Percentiles rank a stretch among this genome's conserved stretches.
Evolutionary conservation across 2,888 invertebrate species (phyloP).

Genomic region (Caenorhabditis auriculariae): DNA sequence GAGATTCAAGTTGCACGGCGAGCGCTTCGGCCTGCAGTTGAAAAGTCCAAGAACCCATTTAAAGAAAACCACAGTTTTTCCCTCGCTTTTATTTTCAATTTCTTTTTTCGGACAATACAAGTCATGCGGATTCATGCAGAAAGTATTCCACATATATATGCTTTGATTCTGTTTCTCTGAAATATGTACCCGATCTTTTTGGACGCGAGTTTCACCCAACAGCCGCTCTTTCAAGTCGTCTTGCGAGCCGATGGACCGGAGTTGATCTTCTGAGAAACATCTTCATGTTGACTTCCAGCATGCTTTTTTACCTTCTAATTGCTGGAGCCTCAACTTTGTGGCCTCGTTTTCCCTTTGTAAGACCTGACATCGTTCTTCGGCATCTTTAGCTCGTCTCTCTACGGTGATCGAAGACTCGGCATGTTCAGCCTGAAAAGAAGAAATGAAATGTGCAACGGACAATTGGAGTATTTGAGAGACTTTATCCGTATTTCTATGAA

Average conservation of each 20-base stretch:
- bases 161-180: no score
- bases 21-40: no score
- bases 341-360: conserved; percentile 23
- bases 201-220: conserved; percentile 17
- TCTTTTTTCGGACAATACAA: no score
- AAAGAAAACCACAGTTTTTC: no score
- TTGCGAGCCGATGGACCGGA: conserved; percentile 21
- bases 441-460: no score
- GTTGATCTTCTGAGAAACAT: conserved; percentile 23
- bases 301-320: conserved; percentile 24
- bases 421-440: conserved; percentile 22
- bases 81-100: no score
- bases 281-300: background rate
- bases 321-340: conserved; percentile 20
- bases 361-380: conserved; percentile 23
- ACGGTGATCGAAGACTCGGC: conserved; percentile 10
- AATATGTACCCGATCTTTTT: conserved; percentile 16
- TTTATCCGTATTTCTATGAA: no score
- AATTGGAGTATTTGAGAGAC: no score
- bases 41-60: no score
- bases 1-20: no score
- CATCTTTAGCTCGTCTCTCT: conserved; percentile 12
- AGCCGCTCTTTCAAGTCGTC: conserved; percentile 21
- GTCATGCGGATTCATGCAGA: no score
- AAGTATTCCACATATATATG: no score